Conservation (phyloP, 2,888 invertebrate genomes). For the Laspeyria flexula region DNA sequence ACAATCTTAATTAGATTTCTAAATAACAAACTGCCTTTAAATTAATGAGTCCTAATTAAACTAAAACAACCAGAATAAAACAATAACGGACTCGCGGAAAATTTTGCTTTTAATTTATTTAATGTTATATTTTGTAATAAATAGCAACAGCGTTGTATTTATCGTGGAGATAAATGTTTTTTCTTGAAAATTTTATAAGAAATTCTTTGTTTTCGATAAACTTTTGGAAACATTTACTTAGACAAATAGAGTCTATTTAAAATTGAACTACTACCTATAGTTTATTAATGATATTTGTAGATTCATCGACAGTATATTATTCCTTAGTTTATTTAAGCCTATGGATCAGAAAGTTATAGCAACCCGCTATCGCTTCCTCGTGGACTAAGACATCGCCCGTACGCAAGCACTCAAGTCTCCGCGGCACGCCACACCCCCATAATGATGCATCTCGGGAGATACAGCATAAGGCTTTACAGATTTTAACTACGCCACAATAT, state of each 20-base stretch:
- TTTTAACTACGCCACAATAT: conserved; percentile 67
- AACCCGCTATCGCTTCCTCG: conserved; percentile 31
- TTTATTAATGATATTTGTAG: no score
- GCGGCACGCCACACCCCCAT: conserved; percentile 67
- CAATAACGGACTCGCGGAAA: conserved; percentile 37
- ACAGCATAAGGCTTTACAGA: conserved; percentile 68
- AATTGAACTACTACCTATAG: no score
- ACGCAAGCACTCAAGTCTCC: conserved; percentile 54
- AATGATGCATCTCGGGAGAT: conserved; percentile 83
- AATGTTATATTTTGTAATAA: conserved; percentile 37
- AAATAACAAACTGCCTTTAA: conserved; percentile 43
- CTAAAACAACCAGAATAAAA: conserved; percentile 41
- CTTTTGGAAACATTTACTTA: no score
- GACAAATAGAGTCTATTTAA: no score
- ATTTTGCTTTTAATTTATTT: conserved; percentile 36
- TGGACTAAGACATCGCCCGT: conserved; percentile 19
- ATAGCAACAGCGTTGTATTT: conserved; percentile 24
- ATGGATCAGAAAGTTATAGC: no score
- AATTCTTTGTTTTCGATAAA: no score
- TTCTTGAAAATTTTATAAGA: conserved; percentile 9
- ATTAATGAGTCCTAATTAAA: conserved; percentile 47
- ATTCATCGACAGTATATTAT: neutral
- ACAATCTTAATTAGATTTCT: conserved; percentile 43
- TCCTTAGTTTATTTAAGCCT: neutral
- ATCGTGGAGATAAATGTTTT: conserved; percentile 27